These are phyloP conservation scores for Lepidostoma basale DNA, from an alignment of 1,140 invertebrate genomes.

Conservation along the genomic window DNA sequence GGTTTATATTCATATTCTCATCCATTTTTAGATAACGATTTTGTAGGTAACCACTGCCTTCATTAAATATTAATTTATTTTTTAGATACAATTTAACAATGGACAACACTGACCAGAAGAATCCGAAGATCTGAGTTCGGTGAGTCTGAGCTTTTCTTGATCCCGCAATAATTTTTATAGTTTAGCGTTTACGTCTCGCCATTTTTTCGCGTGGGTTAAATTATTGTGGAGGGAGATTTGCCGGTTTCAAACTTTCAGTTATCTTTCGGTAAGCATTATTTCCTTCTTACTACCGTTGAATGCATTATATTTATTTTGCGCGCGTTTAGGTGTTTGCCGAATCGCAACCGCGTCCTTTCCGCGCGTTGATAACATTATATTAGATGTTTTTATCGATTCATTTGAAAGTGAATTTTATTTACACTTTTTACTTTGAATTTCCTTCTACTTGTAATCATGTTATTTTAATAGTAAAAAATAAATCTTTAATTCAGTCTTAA, in stretches of 20 bases:
- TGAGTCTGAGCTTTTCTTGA: conserved; percentile 9
- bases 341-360: background rate
- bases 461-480: background rate
- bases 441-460: background rate
- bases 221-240: conserved; percentile 29
- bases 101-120: conserved; percentile 11
- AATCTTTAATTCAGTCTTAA: background rate
- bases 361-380: background rate
- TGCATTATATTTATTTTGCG: background rate
- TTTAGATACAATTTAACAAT: background rate
- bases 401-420: background rate
- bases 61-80: conserved; percentile 17
- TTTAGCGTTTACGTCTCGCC: conserved; percentile 16
- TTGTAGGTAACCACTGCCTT: background rate
- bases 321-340: background rate
- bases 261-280: conserved; percentile 11
- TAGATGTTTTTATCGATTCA: conserved; percentile 9
- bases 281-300: background rate
- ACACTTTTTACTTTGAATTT: background rate
- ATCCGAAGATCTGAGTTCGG: too few relatives aligned
- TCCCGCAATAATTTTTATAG: background rate
- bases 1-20: too few relatives aligned
- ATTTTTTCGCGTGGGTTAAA: conserved; percentile 29
- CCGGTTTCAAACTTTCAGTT: conserved; percentile 11
- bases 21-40: too few relatives aligned